Conservation (phyloP, 2,888 invertebrate species). For the Agrochola lychnidis region DNA sequence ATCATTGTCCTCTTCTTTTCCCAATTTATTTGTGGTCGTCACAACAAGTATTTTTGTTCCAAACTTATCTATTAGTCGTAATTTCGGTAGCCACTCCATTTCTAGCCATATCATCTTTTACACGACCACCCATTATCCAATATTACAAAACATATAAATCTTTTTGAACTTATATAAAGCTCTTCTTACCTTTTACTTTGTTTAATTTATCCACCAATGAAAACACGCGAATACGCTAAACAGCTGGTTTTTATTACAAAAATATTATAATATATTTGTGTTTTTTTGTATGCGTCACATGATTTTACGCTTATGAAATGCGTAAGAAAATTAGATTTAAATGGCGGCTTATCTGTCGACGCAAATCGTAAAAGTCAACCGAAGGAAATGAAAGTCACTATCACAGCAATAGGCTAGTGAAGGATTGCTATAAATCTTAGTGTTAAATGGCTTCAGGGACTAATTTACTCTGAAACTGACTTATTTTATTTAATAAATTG, state of each 20-base stretch:
- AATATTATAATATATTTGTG: slow-evolving; percentile 5
- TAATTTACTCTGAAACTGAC: slow-evolving; percentile 11
- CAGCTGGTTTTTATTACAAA: slow-evolving; percentile 26
- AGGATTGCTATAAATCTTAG: slow-evolving; percentile 40
- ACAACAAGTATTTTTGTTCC: no score
- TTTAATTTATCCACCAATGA: slow-evolving; percentile 6
- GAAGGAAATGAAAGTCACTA: slow-evolving; percentile 28
- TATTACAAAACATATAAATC: background rate
- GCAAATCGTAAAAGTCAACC: slow-evolving; percentile 42
- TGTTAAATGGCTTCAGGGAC: slow-evolving; percentile 29
- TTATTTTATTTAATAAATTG: slow-evolving; percentile 16
- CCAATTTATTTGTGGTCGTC: no score
- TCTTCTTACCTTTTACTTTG: background rate
- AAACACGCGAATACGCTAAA: background rate
- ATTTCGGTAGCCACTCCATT: no score
- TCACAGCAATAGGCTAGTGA: slow-evolving; percentile 17
- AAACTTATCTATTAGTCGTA: no score
- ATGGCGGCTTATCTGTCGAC: slow-evolving; percentile 31
- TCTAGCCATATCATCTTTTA: no score
- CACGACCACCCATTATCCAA: no score
- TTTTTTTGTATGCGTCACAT: slow-evolving; percentile 15
- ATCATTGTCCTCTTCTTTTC: no score
- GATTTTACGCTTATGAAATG: slow-evolving; percentile 4
- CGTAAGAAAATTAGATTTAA: slow-evolving; percentile 39
- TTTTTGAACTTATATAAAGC: background rate